These are phyloP conservation scores for Rapana venosa DNA, from an alignment of 2,888 invertebrate species.

Conservation along the genomic window DNA sequence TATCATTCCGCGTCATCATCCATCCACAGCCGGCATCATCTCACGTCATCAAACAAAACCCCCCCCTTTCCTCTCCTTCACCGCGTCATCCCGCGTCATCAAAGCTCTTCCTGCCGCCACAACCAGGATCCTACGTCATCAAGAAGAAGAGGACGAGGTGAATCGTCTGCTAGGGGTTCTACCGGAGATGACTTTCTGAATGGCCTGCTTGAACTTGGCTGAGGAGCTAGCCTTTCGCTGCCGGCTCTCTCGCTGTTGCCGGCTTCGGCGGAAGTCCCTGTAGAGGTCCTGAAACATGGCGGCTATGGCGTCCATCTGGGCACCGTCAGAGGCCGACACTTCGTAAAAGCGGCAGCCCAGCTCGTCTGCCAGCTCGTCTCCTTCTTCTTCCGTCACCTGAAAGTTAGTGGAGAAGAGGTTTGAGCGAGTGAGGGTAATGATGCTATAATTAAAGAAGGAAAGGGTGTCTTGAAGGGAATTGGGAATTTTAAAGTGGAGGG, in stretches of 20 bases:
- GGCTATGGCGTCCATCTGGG: slow-evolving; percentile 64
- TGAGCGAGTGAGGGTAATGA: too few relatives aligned
- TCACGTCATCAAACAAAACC: too few relatives aligned
- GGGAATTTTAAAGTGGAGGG: too few relatives aligned
- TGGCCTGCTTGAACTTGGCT: slow-evolving; percentile 67
- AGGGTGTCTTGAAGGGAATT: too few relatives aligned
- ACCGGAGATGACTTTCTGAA: slow-evolving; percentile 71
- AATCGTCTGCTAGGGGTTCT: slow-evolving; percentile 48
- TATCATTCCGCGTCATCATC: too few relatives aligned
- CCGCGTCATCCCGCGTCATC: too few relatives aligned
- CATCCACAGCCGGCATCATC: too few relatives aligned
- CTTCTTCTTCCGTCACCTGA: slow-evolving; percentile 66
- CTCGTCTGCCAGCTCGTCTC: slow-evolving; percentile 70
- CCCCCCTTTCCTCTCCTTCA: too few relatives aligned
- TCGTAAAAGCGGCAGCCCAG: slow-evolving; percentile 74
- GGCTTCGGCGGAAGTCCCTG: slow-evolving; percentile 66
- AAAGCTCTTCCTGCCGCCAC: too few relatives aligned
- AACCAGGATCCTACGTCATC: background rate
- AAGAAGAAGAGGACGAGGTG: background rate
- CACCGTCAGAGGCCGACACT: slow-evolving; percentile 76
- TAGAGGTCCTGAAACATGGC: slow-evolving; percentile 74
- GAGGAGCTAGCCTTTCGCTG: slow-evolving; percentile 72
- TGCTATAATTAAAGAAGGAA: too few relatives aligned
- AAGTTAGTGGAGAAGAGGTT: too few relatives aligned
- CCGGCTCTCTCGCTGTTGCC: slow-evolving; percentile 63